These are phyloP conservation scores for Montipora sp. DNA, from an alignment of 64 coral and sea anemone species.

Conservation along the genomic window DNA sequence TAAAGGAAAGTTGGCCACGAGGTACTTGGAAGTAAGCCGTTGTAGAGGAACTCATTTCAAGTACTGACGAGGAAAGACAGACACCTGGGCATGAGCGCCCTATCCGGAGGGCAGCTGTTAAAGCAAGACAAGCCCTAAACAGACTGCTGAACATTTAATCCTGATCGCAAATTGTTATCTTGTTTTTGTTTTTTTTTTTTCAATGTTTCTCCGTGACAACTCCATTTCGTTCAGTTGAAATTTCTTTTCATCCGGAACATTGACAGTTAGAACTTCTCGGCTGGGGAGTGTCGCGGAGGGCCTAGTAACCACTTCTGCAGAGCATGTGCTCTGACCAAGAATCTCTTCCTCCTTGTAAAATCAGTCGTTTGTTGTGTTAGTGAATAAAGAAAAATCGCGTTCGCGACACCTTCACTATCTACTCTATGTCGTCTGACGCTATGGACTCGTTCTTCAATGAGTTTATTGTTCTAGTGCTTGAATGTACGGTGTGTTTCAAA, in stretches of 20 bases:
- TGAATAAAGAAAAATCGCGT: too few species aligned
- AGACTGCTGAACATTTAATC: not conserved
- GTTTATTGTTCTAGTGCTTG: too few species aligned
- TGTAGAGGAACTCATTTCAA: conserved; percentile 1
- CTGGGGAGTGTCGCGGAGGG: conserved; percentile 20
- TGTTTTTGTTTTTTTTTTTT: not conserved
- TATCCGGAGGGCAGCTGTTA: too few species aligned
- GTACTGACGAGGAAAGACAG: not conserved
- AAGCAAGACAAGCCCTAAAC: not conserved
- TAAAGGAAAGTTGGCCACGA: not conserved
- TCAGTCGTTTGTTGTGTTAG: not conserved
- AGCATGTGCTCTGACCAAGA: not conserved
- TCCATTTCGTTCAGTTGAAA: not conserved
- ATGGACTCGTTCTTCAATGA: too few species aligned
- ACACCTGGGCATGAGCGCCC: too few species aligned
- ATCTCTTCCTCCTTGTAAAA: not conserved
- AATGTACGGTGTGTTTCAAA: too few species aligned
- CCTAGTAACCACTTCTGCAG: not conserved
- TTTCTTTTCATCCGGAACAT: not conserved
- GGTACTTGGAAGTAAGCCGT: not conserved
- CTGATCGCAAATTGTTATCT: conserved; percentile 19
- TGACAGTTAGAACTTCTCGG: conserved; percentile 23
- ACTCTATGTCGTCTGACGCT: too few species aligned
- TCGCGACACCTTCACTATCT: too few species aligned
- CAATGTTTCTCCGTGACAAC: not conserved